A percentile compares a stretch with the other conserved stretches of the same genome.
Evolutionary conservation across 2,888 invertebrate species (phyloP).

Genomic region (Keiferia lycopersicella): DNA sequence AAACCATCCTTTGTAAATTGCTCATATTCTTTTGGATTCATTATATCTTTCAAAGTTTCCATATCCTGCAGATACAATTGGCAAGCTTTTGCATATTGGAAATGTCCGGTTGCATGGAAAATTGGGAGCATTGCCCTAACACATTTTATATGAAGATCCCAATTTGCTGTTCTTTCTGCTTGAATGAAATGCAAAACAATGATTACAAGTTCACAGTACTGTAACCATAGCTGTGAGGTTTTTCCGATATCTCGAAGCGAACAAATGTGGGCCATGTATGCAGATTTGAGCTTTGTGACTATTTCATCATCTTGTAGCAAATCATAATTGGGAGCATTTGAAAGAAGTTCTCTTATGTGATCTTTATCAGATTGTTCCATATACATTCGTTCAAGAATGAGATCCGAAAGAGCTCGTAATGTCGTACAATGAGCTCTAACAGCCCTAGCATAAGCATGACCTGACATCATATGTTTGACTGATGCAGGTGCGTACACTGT

Average conservation of each 20-base stretch:
- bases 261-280: background rate
- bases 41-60: background rate
- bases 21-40: conserved; percentile 10
- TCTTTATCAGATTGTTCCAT: conserved; percentile 35
- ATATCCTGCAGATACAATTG: conserved; percentile 22
- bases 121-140: conserved; percentile 41
- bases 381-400: conserved; percentile 38
- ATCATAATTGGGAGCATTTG: conserved; percentile 32
- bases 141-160: conserved; percentile 25
- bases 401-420: conserved; percentile 39
- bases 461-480: conserved; percentile 43
- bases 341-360: conserved; percentile 30
- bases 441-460: conserved; percentile 45
- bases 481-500: conserved; percentile 36
- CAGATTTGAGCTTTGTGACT: background rate
- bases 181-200: conserved; percentile 44
- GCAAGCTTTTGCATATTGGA: conserved; percentile 33
- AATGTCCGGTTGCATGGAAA: conserved; percentile 52
- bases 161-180: conserved; percentile 41
- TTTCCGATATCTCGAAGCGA: conserved; percentile 33
- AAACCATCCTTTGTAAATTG: conserved; percentile 17
- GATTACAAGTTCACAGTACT: conserved; percentile 42
- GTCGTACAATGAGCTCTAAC: conserved; percentile 39
- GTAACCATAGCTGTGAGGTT: conserved; percentile 25
- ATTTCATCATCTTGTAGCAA: conserved; percentile 33